Percentiles rank a stretch among this genome's conserved stretches.
Conservation (phyloP, 1,140 invertebrate genomes). For the Eciton burchellii region DNA sequence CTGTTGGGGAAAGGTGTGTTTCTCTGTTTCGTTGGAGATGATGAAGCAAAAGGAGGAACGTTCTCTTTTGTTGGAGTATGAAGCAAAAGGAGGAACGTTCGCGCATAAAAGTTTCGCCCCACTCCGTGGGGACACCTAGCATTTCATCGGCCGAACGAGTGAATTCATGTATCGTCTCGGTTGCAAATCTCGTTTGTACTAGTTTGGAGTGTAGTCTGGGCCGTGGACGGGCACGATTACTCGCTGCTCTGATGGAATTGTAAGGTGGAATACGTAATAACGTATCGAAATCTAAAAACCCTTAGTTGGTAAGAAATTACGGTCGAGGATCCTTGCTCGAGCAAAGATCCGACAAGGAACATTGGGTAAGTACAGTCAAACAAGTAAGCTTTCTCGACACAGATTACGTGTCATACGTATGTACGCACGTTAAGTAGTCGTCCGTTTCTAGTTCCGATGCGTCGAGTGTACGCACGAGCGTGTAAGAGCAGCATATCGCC, state of each 20-base stretch:
- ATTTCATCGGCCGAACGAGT: neutral
- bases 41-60: constrained; percentile 49
- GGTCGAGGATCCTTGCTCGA: constrained; percentile 55
- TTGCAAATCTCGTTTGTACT: neutral
- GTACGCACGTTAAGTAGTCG: neutral
- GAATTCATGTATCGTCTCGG: constrained; percentile 4
- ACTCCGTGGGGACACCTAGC: constrained; percentile 17
- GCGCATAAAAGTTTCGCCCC: neutral
- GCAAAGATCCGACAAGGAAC: neutral
- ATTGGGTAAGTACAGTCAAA: constrained; percentile 34
- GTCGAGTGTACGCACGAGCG: neutral
- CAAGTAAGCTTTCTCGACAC: neutral
- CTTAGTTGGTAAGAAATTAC: neutral
- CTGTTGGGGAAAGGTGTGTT: constrained; percentile 46
- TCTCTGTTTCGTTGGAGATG: constrained; percentile 25
- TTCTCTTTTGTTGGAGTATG: too few relatives aligned
- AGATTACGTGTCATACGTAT: neutral
- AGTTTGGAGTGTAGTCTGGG: neutral
- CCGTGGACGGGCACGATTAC: constrained; percentile 49
- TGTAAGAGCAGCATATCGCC: neutral
- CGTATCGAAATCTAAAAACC: neutral
- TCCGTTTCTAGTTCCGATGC: neutral
- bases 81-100: neutral
- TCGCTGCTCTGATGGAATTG: neutral
- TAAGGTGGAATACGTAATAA: too few relatives aligned